phyloP scores from a whole-genome alignment of 2,888 invertebrate species.

The Halictus ligatus region DNA sequence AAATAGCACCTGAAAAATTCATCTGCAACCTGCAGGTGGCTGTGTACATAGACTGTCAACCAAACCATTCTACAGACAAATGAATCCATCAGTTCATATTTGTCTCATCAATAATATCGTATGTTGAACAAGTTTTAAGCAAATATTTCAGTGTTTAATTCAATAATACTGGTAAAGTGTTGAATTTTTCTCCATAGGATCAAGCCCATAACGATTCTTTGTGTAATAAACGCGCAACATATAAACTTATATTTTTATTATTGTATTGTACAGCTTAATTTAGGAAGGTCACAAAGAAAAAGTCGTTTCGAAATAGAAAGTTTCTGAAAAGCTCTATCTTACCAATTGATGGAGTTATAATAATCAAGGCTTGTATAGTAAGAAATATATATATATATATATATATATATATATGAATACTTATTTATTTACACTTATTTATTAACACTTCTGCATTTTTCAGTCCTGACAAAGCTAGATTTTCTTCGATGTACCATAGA shows the following conservation, averaged over 20 bases:
- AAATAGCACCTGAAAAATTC: conserved; percentile 1
- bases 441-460: background rate
- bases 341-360: background rate
- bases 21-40: background rate
- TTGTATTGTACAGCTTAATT: background rate
- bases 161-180: background rate
- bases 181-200: background rate
- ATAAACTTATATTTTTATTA: background rate
- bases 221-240: background rate
- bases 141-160: background rate
- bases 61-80: background rate
- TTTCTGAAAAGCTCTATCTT: no score
- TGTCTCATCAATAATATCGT: background rate
- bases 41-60: background rate
- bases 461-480: background rate
- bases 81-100: background rate
- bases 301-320: no score
- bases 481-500: background rate
- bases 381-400: background rate
- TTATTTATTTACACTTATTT: background rate
- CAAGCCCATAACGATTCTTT: background rate
- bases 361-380: background rate
- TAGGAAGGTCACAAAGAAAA: no score
- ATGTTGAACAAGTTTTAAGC: background rate
- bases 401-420: background rate